Evolutionary conservation across 2,113 vertebrate species (phyloP).

Genomic region (Mionectes macconnelli): DNA sequence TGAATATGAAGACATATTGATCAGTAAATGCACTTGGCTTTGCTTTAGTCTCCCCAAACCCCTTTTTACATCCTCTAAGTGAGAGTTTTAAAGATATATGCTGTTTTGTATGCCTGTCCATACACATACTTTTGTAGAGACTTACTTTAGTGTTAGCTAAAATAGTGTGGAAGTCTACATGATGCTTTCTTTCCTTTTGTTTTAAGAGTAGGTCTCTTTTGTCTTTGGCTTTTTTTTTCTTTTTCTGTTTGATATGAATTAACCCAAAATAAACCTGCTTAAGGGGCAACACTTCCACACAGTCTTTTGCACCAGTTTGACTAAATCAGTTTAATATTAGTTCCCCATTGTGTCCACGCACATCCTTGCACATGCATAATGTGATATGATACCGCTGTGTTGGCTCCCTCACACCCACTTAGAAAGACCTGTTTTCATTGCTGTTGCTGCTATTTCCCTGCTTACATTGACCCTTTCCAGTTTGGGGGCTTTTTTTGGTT

Average conservation of each 20-base stretch:
- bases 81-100: background rate
- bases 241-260: background rate
- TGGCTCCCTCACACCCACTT: background rate
- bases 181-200: background rate
- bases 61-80: background rate
- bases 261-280: background rate
- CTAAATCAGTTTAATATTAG: background rate
- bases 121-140: rapidly evolving
- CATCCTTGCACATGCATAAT: background rate
- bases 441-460: background rate
- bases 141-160: background rate
- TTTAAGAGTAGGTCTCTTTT: background rate
- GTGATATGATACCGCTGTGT: background rate
- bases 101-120: background rate
- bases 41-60: background rate
- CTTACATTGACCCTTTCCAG: background rate
- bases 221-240: background rate
- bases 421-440: background rate
- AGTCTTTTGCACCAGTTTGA: background rate
- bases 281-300: background rate
- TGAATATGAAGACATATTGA: background rate
- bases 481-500: background rate
- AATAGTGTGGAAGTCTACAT: background rate
- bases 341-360: too few species aligned
- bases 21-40: background rate